A percentile compares a stretch with the other conserved stretches of the same genome.
Evolutionary conservation across 2,888 invertebrate genomes (phyloP).

Genomic region (Ophion costatus): DNA sequence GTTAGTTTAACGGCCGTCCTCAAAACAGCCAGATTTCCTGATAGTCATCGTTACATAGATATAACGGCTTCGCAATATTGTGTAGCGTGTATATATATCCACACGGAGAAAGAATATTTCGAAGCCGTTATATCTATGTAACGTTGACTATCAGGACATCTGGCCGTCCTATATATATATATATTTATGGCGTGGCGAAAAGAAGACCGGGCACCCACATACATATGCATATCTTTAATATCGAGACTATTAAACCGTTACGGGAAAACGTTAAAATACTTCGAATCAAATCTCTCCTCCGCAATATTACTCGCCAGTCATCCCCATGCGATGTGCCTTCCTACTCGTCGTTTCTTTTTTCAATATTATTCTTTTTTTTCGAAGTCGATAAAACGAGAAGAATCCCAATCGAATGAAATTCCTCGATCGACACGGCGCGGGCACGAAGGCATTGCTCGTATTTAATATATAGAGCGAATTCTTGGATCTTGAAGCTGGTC

Average conservation of each 20-base stretch:
- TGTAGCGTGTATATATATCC: too few relatives aligned
- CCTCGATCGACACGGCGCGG: not conserved
- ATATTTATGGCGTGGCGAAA: not conserved
- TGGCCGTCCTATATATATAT: too few relatives aligned
- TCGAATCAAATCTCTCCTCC: not conserved
- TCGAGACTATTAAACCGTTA: constrained; percentile 54
- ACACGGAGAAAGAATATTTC: too few relatives aligned
- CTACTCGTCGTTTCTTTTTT: not conserved
- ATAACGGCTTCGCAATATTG: too few relatives aligned
- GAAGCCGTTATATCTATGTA: too few relatives aligned
- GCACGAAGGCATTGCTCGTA: not conserved
- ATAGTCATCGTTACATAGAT: too few relatives aligned
- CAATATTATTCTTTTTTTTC: not conserved
- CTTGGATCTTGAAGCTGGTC: constrained; percentile 48
- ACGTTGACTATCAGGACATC: too few relatives aligned
- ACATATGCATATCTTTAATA: not conserved
- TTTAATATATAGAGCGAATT: constrained; percentile 27
- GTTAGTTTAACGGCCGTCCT: too few relatives aligned
- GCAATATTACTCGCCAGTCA: not conserved
- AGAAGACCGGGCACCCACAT: not conserved
- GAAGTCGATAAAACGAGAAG: not conserved
- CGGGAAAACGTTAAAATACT: not conserved
- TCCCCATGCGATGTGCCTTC: not conserved
- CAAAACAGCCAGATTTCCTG: too few relatives aligned
- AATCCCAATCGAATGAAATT: not conserved